Conservation (phyloP, 1,140 invertebrate species). For the Apis dorsata region DNA sequence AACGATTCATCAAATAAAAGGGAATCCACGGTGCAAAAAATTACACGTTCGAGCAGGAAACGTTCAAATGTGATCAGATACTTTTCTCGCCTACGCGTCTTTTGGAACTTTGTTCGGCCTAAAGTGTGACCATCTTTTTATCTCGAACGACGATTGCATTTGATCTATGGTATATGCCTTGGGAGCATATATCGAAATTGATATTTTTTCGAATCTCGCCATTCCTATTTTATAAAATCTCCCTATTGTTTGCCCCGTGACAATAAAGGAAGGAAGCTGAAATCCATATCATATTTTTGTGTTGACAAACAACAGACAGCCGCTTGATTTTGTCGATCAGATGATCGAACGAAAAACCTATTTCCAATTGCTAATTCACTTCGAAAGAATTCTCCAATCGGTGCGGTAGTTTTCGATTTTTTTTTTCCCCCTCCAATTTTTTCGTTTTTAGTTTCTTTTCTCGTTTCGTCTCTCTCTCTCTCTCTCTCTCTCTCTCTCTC, state of each 20-base stretch:
- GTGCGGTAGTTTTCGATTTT: background rate
- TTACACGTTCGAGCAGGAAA: too few relatives aligned
- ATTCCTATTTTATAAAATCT: slow-evolving; percentile 20
- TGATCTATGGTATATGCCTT: background rate
- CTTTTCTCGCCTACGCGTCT: too few relatives aligned
- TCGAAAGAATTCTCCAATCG: background rate
- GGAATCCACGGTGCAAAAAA: too few relatives aligned
- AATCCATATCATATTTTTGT: slow-evolving; percentile 21
- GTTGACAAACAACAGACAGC: background rate
- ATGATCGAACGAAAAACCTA: background rate
- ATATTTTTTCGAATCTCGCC: background rate
- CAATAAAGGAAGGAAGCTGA: background rate
- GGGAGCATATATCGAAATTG: background rate
- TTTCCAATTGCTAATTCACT: background rate
- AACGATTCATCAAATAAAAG: too few relatives aligned
- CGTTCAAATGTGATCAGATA: too few relatives aligned
- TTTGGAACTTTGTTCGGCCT: too few relatives aligned
- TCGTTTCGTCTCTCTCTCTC: background rate
- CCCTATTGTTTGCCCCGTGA: slow-evolving; percentile 1
- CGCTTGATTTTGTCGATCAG: background rate
- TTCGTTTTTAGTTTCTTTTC: background rate
- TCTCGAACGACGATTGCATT: background rate
- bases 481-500: too few relatives aligned
- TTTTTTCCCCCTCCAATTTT: background rate
- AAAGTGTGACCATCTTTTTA: background rate